Conservation (phyloP, 2,888 invertebrate species). For the Anorthoa munda region DNA sequence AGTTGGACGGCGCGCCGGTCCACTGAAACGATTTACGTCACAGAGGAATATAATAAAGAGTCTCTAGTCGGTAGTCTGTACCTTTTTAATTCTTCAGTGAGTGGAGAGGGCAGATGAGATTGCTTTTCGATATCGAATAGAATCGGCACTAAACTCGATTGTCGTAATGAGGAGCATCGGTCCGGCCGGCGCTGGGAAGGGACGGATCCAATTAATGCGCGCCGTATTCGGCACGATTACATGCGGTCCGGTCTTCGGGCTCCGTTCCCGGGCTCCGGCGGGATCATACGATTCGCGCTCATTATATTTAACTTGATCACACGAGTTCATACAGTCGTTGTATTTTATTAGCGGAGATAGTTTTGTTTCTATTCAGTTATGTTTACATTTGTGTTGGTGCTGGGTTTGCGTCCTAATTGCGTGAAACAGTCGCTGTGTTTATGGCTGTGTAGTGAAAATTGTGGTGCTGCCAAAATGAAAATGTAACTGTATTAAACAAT, state of each 20-base stretch:
- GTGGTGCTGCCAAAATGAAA: neutral
- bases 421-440: neutral
- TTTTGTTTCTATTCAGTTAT: slow-evolving; percentile 35
- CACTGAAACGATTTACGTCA: slow-evolving; percentile 17
- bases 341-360: slow-evolving; percentile 42
- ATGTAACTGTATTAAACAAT: neutral
- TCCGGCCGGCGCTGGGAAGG: slow-evolving; percentile 67
- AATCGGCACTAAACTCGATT: slow-evolving; percentile 66
- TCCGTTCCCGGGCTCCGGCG: slow-evolving; percentile 33
- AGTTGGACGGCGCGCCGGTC: neutral
- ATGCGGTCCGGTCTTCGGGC: slow-evolving; percentile 55
- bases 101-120: slow-evolving; percentile 56
- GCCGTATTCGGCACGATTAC: slow-evolving; percentile 80
- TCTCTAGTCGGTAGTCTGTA: slow-evolving; percentile 18
- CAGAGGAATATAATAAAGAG: slow-evolving; percentile 27
- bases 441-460: neutral
- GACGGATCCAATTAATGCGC: slow-evolving; percentile 80
- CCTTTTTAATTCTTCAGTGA: slow-evolving; percentile 47
- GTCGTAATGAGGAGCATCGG: slow-evolving; percentile 69
- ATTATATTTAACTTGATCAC: slow-evolving; percentile 59
- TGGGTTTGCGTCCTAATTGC: neutral
- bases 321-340: slow-evolving; percentile 46
- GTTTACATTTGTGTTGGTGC: neutral
- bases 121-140: slow-evolving; percentile 64
- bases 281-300: slow-evolving; percentile 66